These are phyloP conservation scores for Drosophila tristis DNA, from an alignment of 1,140 invertebrate species.

Conservation along the genomic window DNA sequence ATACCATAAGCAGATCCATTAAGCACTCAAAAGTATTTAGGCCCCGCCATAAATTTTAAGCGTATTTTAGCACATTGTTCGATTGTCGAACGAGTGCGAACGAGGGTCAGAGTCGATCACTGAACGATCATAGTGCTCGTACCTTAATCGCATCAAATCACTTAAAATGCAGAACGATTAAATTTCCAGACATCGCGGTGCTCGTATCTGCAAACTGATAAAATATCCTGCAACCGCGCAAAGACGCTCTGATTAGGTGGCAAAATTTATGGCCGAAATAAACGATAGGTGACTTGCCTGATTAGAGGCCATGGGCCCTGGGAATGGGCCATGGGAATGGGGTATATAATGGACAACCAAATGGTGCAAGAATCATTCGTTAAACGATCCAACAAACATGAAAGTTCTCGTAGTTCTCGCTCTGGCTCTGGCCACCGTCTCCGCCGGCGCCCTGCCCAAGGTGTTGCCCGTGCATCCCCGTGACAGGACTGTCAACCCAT, in stretches of 20 bases:
- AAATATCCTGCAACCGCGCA: slow-evolving; percentile 4
- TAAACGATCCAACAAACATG: slow-evolving; percentile 31
- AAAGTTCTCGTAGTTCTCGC: slow-evolving; percentile 47
- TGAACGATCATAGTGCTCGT: slow-evolving; percentile 3
- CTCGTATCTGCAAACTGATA: not conserved
- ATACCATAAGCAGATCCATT: not conserved
- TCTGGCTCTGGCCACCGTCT: slow-evolving; percentile 43
- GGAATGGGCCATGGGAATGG: not conserved
- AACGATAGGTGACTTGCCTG: too few species aligned
- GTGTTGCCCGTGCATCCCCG: slow-evolving; percentile 23
- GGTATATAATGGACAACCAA: not conserved
- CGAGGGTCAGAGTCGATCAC: too few species aligned
- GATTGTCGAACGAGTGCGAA: not conserved
- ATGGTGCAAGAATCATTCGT: slow-evolving; percentile 5
- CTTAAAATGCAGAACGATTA: not conserved
- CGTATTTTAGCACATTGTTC: not conserved
- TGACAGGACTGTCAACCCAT: slow-evolving; percentile 20
- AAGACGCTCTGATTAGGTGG: not conserved
- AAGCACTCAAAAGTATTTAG: not conserved
- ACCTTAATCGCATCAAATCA: not conserved
- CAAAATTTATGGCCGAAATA: slow-evolving; percentile 6
- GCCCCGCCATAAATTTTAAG: not conserved
- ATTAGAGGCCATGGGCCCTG: not conserved
- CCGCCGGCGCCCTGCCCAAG: slow-evolving; percentile 23
- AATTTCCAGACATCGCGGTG: not conserved